These are phyloP conservation scores for Callorhinus ursinus DNA, from an alignment of 2,113 vertebrate species.

Conservation along the genomic window DNA sequence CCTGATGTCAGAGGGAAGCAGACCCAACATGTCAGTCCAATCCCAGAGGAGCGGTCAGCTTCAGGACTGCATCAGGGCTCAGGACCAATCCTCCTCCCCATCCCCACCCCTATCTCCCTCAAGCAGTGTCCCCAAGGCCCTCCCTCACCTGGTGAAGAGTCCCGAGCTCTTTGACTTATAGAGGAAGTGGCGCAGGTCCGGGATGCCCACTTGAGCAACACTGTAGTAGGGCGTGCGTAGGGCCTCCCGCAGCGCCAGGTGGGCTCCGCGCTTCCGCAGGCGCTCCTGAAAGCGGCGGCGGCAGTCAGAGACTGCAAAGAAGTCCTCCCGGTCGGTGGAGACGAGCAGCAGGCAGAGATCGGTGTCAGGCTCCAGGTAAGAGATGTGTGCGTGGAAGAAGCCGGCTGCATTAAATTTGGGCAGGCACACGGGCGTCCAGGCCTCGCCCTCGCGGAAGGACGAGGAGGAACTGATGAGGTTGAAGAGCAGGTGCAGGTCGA, in stretches of 20 bases:
- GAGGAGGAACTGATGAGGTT: constrained; percentile 97
- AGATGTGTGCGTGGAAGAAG: constrained; percentile 98
- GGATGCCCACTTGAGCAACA: constrained; percentile 93
- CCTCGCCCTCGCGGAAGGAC: constrained; percentile 96
- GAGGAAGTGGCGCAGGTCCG: constrained; percentile 96
- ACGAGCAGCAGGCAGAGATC: constrained; percentile 96
- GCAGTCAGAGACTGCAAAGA: constrained; percentile 96
- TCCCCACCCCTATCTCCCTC: not conserved
- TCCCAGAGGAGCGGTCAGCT: not conserved
- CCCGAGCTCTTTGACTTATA: constrained; percentile 99
- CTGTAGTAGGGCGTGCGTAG: constrained; percentile 92
- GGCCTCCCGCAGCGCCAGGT: constrained; percentile 91
- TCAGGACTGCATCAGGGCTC: not conserved
- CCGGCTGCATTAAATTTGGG: constrained; percentile 96
- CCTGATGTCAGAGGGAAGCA: not conserved
- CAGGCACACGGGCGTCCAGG: constrained; percentile 98
- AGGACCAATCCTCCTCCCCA: not conserved
- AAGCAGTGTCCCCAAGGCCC: accelerated
- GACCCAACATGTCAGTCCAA: not conserved
- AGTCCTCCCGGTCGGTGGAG: constrained; percentile 96
- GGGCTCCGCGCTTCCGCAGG: constrained; percentile 91
- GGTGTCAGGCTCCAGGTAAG: constrained; percentile 93
- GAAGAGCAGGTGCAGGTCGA: constrained; percentile 97
- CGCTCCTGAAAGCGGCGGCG: constrained; percentile 95
- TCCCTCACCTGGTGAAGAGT: constrained; percentile 96